Evolutionary conservation across 2,888 invertebrate species (phyloP).

Genomic region (Meiosimyza platycephala): DNA sequence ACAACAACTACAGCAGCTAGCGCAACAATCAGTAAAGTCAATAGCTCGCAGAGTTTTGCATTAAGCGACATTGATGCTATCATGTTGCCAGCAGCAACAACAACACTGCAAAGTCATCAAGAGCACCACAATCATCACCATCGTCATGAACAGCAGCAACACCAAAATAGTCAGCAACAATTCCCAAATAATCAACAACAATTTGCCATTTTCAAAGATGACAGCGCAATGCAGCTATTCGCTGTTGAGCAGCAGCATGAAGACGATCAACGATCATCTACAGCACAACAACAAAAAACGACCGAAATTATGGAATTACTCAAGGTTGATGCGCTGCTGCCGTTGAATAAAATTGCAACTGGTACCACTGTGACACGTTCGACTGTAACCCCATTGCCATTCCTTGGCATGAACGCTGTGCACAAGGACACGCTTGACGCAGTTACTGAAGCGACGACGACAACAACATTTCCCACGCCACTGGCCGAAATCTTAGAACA

Average conservation of each 20-base stretch:
- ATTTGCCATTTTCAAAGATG: constrained; percentile 42
- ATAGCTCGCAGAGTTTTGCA: constrained; percentile 43
- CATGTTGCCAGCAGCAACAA: constrained; percentile 54
- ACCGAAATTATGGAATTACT: constrained; percentile 53
- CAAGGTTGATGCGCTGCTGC: constrained; percentile 58
- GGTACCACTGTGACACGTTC: constrained; percentile 23
- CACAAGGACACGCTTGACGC: no score
- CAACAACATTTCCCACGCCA: constrained; percentile 13
- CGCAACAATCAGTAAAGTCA: constrained; percentile 44
- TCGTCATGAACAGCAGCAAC: no score
- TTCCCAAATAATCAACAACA: no score
- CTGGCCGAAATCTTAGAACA: constrained; percentile 18
- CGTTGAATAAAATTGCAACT: constrained; percentile 41
- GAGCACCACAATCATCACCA: constrained; percentile 5
- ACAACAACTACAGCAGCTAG: constrained; percentile 37
- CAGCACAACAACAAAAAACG: constrained; percentile 29
- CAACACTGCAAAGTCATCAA: constrained; percentile 9
- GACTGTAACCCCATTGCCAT: no score
- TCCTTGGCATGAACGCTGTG: no score
- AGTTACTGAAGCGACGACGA: constrained; percentile 16
- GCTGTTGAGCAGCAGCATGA: constrained; percentile 46
- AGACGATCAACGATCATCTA: not conserved
- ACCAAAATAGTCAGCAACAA: no score
- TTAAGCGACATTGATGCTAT: constrained; percentile 59
- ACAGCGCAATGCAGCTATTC: constrained; percentile 51